Conservation (phyloP, 2,797 vertebrate species). For the Bufotes viridis region DNA sequence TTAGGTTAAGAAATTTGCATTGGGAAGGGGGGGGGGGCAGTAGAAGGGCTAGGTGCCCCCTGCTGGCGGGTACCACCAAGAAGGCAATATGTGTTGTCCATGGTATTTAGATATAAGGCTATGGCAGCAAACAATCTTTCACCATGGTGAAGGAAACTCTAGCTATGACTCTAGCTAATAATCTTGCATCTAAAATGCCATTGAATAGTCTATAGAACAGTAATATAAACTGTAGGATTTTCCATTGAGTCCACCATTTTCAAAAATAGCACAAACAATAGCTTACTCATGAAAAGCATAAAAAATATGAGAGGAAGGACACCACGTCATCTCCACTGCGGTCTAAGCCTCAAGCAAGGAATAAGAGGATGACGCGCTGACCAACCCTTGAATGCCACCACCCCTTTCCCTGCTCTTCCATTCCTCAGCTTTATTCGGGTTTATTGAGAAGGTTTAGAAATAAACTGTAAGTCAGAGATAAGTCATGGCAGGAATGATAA, state of each 20-base stretch:
- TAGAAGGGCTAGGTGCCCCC: too few species aligned
- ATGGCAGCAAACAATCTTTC: background rate
- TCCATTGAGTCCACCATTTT: background rate
- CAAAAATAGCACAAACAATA: slow-evolving; percentile 24
- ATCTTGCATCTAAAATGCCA: background rate
- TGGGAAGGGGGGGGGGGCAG: too few species aligned
- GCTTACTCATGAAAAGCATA: background rate
- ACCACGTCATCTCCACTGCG: background rate
- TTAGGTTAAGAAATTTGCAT: too few species aligned
- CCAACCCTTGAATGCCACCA: slow-evolving; percentile 18
- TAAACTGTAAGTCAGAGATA: slow-evolving; percentile 37
- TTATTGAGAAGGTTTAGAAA: background rate
- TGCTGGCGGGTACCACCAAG: too few species aligned
- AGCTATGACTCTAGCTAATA: background rate
- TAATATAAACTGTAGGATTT: background rate
- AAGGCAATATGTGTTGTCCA: background rate
- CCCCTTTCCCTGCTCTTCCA: background rate
- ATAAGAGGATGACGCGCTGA: slow-evolving; percentile 5
- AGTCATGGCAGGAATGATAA: slow-evolving; percentile 49
- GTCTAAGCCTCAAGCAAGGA: background rate
- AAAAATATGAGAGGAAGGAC: background rate
- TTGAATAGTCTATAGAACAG: background rate
- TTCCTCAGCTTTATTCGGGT: background rate
- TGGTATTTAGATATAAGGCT: background rate
- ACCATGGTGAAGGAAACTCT: background rate